Percentiles rank a stretch among this genome's conserved stretches.
These are phyloP conservation scores for Xyliphius kryptos DNA, from an alignment of 2,113 vertebrate genomes.

Conservation along the genomic window DNA sequence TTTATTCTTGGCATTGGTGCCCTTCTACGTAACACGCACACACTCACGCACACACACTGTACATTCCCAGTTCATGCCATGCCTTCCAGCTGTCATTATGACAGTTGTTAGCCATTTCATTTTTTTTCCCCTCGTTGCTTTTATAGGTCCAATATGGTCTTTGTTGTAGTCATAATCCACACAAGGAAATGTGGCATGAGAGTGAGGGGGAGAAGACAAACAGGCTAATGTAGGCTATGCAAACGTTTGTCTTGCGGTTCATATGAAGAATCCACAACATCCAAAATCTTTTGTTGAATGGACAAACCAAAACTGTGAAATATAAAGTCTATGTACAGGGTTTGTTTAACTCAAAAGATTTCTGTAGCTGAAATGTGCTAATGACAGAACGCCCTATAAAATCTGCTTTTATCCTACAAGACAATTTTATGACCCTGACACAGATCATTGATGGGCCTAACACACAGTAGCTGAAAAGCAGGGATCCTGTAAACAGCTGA, in stretches of 20 bases:
- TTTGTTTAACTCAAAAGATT: slow-evolving; percentile 19
- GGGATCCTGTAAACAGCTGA: too few species aligned
- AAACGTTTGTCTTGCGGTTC: slow-evolving; percentile 6
- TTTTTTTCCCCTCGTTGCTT: slow-evolving; percentile 51
- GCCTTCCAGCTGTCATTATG: slow-evolving; percentile 59
- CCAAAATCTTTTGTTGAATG: slow-evolving; percentile 16
- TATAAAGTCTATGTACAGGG: slow-evolving; percentile 16
- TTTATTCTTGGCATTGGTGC: slow-evolving; percentile 62
- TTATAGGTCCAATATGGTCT: slow-evolving; percentile 47
- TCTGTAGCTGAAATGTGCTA: slow-evolving; percentile 16
- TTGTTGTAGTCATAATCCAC: slow-evolving; percentile 35
- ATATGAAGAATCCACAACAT: slow-evolving; percentile 26
- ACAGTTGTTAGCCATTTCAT: slow-evolving; percentile 62
- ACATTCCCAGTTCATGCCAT: slow-evolving; percentile 30
- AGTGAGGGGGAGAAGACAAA: slow-evolving; percentile 16
- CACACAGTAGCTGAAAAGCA: slow-evolving; percentile 20
- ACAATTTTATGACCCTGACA: slow-evolving; percentile 25
- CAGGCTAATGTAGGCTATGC: slow-evolving; percentile 21
- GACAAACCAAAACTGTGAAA: slow-evolving; percentile 29
- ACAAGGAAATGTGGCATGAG: slow-evolving; percentile 40
- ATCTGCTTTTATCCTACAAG: slow-evolving; percentile 17
- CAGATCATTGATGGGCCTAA: slow-evolving; percentile 17
- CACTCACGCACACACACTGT: slow-evolving; percentile 20
- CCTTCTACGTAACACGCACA: slow-evolving; percentile 15
- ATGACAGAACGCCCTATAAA: slow-evolving; percentile 22